These are phyloP conservation scores for Oreochromis spilurus DNA, from an alignment of 2,113 vertebrate species.

Conservation along the genomic window DNA sequence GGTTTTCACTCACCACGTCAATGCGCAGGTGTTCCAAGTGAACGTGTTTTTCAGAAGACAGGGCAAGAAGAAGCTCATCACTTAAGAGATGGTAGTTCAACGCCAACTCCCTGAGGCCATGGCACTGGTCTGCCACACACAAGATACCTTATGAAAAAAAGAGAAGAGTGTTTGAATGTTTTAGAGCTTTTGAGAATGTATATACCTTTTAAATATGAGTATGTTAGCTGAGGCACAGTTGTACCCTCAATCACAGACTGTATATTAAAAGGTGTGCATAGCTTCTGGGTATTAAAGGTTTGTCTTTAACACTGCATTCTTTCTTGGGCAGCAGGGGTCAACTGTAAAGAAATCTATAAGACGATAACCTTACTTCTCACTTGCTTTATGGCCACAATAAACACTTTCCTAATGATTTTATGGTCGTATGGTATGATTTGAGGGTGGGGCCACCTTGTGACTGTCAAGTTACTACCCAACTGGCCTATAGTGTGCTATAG, in stretches of 20 bases:
- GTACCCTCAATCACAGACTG: neutral
- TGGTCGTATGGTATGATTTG: neutral
- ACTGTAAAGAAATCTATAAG: neutral
- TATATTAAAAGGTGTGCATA: neutral
- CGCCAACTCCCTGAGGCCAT: slow-evolving; percentile 87
- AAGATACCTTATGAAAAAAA: slow-evolving; percentile 47
- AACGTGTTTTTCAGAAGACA: slow-evolving; percentile 91
- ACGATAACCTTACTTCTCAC: neutral
- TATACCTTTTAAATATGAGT: neutral
- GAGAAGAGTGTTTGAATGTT: neutral
- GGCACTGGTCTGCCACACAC: slow-evolving; percentile 87
- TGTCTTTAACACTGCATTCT: neutral
- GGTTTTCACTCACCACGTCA: slow-evolving; percentile 90
- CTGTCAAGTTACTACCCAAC: neutral
- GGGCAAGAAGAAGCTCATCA: slow-evolving; percentile 87
- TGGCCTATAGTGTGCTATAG: neutral
- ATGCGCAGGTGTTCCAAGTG: slow-evolving; percentile 90
- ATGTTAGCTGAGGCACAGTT: neutral
- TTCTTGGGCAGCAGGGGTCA: neutral
- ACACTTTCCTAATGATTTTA: neutral
- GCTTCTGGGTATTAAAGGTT: neutral
- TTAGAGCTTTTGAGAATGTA: neutral
- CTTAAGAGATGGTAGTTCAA: slow-evolving; percentile 90
- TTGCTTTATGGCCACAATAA: neutral
- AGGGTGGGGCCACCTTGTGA: neutral